Conservation (phyloP, 2,113 vertebrate species). For the Passer montanus region DNA sequence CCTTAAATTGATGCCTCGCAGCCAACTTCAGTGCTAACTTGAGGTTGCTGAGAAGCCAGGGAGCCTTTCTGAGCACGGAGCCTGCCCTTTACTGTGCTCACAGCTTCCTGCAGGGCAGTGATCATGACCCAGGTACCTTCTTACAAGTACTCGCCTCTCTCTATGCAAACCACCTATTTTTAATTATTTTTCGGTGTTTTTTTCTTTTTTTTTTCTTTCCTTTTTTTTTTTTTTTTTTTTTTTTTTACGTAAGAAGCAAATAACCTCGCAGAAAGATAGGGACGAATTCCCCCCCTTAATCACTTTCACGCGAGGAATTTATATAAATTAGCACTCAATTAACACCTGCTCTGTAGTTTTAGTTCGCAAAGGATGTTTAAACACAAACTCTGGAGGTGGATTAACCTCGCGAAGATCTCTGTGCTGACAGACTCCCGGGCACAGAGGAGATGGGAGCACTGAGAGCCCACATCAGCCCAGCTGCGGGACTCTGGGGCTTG, state of each 20-base stretch:
- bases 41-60: background rate
- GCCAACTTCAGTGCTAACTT: accelerated
- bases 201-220: too few species aligned
- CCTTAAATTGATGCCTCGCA: background rate
- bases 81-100: background rate
- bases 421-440: background rate
- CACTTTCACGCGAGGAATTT: background rate
- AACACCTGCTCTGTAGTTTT: background rate
- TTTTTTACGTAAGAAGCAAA: background rate
- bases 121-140: too few species aligned
- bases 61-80: background rate
- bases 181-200: background rate
- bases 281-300: background rate
- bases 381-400: background rate
- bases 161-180: background rate
- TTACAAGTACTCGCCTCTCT: background rate
- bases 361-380: background rate
- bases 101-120: background rate
- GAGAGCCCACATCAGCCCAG: background rate
- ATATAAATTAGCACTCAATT: constrained; percentile 43
- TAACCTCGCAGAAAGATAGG: background rate
- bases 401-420: background rate
- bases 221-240: too few species aligned
- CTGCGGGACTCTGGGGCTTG: accelerated
- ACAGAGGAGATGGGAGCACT: background rate